These are phyloP conservation scores for Coleophora deauratella DNA, from an alignment of 2,888 invertebrate genomes.

Conservation along the genomic window DNA sequence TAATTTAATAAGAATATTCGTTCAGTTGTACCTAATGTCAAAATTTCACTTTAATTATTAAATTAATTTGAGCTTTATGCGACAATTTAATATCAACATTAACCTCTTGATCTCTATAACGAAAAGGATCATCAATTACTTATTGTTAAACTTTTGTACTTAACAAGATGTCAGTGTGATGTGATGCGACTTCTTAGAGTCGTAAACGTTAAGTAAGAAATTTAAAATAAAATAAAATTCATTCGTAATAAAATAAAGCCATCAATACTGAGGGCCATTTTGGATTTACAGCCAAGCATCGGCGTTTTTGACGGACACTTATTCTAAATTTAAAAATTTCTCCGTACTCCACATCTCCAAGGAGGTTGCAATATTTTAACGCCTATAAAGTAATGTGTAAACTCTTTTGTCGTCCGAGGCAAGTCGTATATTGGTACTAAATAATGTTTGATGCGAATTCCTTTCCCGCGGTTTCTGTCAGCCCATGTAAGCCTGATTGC, in stretches of 20 bases:
- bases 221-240: constrained; percentile 37
- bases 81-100: too few relatives aligned
- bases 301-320: constrained; percentile 26
- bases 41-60: too few relatives aligned
- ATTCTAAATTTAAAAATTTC: constrained; percentile 33
- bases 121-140: neutral
- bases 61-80: too few relatives aligned
- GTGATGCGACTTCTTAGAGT: constrained; percentile 29
- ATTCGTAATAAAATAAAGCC: constrained; percentile 46
- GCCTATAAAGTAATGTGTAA: neutral
- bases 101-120: too few relatives aligned
- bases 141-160: constrained; percentile 4
- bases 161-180: constrained; percentile 26
- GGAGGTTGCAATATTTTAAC: neutral
- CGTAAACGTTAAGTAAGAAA: constrained; percentile 39
- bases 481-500: constrained; percentile 32
- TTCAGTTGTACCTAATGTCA: too few relatives aligned
- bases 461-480: constrained; percentile 23
- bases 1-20: too few relatives aligned
- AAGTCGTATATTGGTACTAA: constrained; percentile 35
- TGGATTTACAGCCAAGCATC: constrained; percentile 37
- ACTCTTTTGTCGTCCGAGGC: neutral
- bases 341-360: constrained; percentile 15
- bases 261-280: constrained; percentile 46
- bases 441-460: constrained; percentile 28